A percentile compares a stretch with the other conserved stretches of the same genome.
These are phyloP conservation scores for Erpobdella octoculata DNA, from an alignment of 2,888 invertebrate genomes.

Conservation along the genomic window DNA sequence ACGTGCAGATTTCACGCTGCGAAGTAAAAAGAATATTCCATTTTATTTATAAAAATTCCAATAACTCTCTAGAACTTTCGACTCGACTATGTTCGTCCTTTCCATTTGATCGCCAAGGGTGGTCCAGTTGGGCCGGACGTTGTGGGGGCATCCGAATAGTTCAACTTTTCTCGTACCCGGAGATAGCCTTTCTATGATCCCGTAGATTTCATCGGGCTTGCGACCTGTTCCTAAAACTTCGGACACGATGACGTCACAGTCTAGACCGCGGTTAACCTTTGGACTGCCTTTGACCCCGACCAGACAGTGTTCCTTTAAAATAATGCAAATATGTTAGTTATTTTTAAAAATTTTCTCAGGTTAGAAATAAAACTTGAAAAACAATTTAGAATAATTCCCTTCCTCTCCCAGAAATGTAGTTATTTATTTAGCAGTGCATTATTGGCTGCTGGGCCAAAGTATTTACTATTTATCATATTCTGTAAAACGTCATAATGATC, in stretches of 20 bases:
- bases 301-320: conserved; percentile 42
- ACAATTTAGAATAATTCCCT: too few species aligned
- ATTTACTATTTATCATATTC: neutral
- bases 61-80: conserved; percentile 78
- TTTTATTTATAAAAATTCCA: conserved; percentile 76
- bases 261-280: conserved; percentile 75
- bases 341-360: too few species aligned
- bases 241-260: conserved; percentile 95
- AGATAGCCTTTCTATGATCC: conserved; percentile 87
- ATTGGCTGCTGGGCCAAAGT: too few species aligned
- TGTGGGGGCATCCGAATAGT: conserved; percentile 89
- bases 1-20: too few species aligned
- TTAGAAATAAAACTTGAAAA: too few species aligned
- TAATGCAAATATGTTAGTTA: too few species aligned
- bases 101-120: conserved; percentile 94
- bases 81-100: conserved; percentile 83
- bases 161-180: conserved; percentile 95
- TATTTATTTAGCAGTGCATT: too few species aligned
- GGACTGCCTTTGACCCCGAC: conserved; percentile 93
- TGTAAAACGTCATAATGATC: conserved; percentile 62
- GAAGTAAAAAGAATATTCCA: too few species aligned
- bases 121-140: conserved; percentile 92
- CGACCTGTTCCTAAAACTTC: conserved; percentile 92
- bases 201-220: conserved; percentile 96
- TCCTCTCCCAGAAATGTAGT: too few species aligned